Conservation (phyloP, 2,113 vertebrate genomes). For the Blennius ocellaris region DNA sequence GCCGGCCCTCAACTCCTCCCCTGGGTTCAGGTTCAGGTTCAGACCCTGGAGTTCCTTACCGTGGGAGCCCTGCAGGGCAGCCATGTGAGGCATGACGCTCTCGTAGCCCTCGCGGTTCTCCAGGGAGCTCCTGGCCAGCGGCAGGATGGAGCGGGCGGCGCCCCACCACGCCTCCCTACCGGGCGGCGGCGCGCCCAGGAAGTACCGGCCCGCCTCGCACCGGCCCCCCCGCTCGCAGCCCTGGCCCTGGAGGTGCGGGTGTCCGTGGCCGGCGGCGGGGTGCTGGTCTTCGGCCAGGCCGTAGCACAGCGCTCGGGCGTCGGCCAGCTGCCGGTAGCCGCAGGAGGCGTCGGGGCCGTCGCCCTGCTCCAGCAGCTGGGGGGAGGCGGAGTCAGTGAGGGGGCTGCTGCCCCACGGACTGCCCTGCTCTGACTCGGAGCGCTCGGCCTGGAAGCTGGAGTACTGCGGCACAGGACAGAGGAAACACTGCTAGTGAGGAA, state of each 20-base stretch:
- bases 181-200: slow-evolving; percentile 88
- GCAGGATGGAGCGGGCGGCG: slow-evolving; percentile 82
- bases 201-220: slow-evolving; percentile 94
- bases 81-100: slow-evolving; percentile 87
- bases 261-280: slow-evolving; percentile 79
- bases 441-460: slow-evolving; percentile 91
- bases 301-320: slow-evolving; percentile 88
- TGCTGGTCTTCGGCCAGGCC: slow-evolving; percentile 83
- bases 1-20: too few relatives aligned
- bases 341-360: slow-evolving; percentile 90
- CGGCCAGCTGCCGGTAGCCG: slow-evolving; percentile 88
- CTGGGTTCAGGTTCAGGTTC: too few relatives aligned
- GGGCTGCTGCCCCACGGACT: slow-evolving; percentile 96
- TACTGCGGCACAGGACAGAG: slow-evolving; percentile 82
- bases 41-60: slow-evolving; percentile 79
- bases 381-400: slow-evolving; percentile 90
- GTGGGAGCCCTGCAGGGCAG: slow-evolving; percentile 88
- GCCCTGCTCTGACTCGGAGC: slow-evolving; percentile 94
- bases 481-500: too few relatives aligned
- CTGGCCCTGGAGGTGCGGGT: slow-evolving; percentile 80
- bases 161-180: slow-evolving; percentile 93
- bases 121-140: slow-evolving; percentile 87
- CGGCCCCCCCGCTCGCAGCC: slow-evolving; percentile 90
- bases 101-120: slow-evolving; percentile 90
- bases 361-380: slow-evolving; percentile 88